These are phyloP conservation scores for Zaprionus davidi DNA, from an alignment of 1,140 invertebrate genomes.

Conservation along the genomic window DNA sequence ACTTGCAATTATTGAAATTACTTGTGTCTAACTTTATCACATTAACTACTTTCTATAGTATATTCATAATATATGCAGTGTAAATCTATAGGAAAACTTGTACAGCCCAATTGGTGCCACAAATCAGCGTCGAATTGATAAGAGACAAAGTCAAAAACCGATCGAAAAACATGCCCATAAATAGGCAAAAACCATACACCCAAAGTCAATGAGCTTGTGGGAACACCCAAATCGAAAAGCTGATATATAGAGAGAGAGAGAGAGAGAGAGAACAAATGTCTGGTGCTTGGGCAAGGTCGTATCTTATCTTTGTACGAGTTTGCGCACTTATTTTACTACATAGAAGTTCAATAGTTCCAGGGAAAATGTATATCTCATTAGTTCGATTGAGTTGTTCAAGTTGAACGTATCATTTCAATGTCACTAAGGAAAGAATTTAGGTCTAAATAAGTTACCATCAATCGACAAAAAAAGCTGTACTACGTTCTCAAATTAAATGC, in stretches of 20 bases:
- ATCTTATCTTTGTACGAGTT: slow-evolving; percentile 45
- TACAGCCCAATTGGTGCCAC: slow-evolving; percentile 30
- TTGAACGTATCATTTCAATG: slow-evolving; percentile 1
- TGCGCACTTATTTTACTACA: background rate
- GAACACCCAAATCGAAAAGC: slow-evolving; percentile 29
- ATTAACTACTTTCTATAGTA: background rate
- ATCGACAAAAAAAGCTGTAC: slow-evolving; percentile 1
- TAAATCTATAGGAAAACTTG: slow-evolving; percentile 26
- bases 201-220: slow-evolving; percentile 34
- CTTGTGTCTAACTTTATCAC: background rate
- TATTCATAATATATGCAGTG: background rate
- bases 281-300: slow-evolving; percentile 58
- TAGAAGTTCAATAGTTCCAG: slow-evolving; percentile 4
- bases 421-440: background rate
- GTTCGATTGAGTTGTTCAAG: slow-evolving; percentile 2
- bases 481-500: slow-evolving; percentile 9
- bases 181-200: slow-evolving; percentile 58
- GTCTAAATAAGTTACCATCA: background rate
- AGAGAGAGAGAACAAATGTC: background rate
- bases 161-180: slow-evolving; percentile 72
- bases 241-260: background rate
- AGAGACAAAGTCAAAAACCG: slow-evolving; percentile 45
- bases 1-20: background rate
- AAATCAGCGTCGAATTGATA: slow-evolving; percentile 47
- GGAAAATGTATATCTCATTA: slow-evolving; percentile 8